Percentiles rank a stretch among this genome's conserved stretches.
Evolutionary conservation across 2,113 vertebrate genomes (phyloP).

Genomic region (Callaeas wilsoni): DNA sequence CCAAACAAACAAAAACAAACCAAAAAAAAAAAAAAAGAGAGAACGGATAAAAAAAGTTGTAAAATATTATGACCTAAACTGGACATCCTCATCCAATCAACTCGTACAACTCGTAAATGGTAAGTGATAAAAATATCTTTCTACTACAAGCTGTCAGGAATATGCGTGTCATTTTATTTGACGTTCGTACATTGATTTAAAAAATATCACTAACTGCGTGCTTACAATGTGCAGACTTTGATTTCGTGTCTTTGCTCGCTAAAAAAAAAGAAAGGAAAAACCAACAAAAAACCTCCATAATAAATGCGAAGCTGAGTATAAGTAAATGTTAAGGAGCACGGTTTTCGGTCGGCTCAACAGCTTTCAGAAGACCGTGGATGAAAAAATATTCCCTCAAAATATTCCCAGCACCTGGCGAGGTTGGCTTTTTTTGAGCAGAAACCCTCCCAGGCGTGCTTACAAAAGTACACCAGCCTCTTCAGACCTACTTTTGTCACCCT

Average conservation of each 20-base stretch:
- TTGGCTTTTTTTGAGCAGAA: neutral
- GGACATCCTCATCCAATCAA: slow-evolving; percentile 31
- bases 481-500: neutral
- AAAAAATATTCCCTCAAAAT: neutral
- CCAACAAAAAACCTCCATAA: accelerated
- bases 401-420: neutral
- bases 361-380: slow-evolving; percentile 2
- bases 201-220: neutral
- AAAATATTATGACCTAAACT: slow-evolving; percentile 20
- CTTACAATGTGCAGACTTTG: neutral
- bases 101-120: slow-evolving; percentile 49
- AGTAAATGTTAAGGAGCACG: neutral
- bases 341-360: neutral
- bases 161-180: slow-evolving; percentile 46
- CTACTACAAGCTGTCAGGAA: slow-evolving; percentile 32
- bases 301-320: neutral
- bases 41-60: neutral
- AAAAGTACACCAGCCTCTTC: neutral
- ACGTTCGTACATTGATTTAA: slow-evolving; percentile 24
- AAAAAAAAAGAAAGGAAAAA: neutral
- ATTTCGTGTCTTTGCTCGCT: neutral
- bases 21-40: neutral
- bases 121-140: slow-evolving; percentile 59
- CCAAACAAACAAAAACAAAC: neutral
- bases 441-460: neutral